Evolutionary conservation across 2,797 vertebrate species (phyloP).

Genomic region (Enteromius treurensis): DNA sequence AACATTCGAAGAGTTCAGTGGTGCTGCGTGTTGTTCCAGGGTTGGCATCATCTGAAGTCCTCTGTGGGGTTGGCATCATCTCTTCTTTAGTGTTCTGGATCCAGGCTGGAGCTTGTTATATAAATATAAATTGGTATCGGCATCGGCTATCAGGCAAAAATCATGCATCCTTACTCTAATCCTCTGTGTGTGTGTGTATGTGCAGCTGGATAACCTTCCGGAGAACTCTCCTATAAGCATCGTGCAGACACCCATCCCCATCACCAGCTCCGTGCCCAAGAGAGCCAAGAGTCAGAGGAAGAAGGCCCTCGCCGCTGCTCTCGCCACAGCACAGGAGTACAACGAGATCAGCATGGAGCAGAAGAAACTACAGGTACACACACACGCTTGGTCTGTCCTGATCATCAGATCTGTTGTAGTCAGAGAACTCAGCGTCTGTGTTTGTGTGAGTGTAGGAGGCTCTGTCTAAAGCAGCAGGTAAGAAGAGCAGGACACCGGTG

Average conservation of each 20-base stretch:
- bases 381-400: background rate
- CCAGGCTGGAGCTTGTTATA: no score
- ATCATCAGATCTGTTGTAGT: background rate
- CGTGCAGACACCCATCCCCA: slow-evolving; percentile 97
- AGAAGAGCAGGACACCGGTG: slow-evolving; percentile 95
- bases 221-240: slow-evolving; percentile 98
- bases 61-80: no score
- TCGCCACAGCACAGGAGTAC: slow-evolving; percentile 97
- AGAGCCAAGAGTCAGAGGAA: slow-evolving; percentile 98
- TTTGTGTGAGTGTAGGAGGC: slow-evolving; percentile 82
- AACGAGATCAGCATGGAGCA: slow-evolving; percentile 99
- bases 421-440: slow-evolving; percentile 55
- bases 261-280: slow-evolving; percentile 97
- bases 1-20: no score
- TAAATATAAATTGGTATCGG: no score
- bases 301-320: slow-evolving; percentile 94
- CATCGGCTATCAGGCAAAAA: background rate
- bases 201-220: slow-evolving; percentile 91
- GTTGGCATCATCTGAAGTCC: no score
- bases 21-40: no score
- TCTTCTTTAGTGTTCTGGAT: no score
- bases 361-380: slow-evolving; percentile 90
- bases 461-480: slow-evolving; percentile 94
- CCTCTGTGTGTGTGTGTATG: slow-evolving; percentile 10
- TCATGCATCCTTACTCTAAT: background rate